Evolutionary conservation across 2,113 vertebrate genomes (phyloP).

Genomic region (Promerops cafer): DNA sequence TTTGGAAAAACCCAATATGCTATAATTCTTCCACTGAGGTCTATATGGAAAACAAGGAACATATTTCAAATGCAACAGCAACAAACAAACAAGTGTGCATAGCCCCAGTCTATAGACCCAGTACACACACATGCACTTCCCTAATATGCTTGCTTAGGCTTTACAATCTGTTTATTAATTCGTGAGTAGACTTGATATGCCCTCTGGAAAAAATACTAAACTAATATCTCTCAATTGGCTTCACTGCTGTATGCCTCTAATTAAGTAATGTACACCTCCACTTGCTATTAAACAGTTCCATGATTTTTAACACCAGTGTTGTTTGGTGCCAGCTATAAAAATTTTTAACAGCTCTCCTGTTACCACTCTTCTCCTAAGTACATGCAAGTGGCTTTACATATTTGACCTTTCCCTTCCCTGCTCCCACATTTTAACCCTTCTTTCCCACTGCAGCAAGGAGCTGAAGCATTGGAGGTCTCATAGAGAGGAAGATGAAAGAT

Average conservation of each 20-base stretch:
- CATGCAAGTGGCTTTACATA: constrained; percentile 42
- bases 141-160: constrained; percentile 54
- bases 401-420: constrained; percentile 27
- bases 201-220: constrained; percentile 58
- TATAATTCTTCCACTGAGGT: constrained; percentile 42
- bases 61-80: constrained; percentile 14
- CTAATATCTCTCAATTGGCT: constrained; percentile 51
- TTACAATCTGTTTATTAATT: constrained; percentile 67
- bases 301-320: constrained; percentile 49
- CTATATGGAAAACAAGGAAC: constrained; percentile 36
- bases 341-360: constrained; percentile 48
- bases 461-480: background rate
- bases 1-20: constrained; percentile 37
- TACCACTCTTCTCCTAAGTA: constrained; percentile 57
- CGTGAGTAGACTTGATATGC: constrained; percentile 53
- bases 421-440: constrained; percentile 29
- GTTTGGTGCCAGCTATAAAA: constrained; percentile 59
- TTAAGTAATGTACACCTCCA: constrained; percentile 59
- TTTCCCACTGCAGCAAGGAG: background rate
- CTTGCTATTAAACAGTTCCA: constrained; percentile 41
- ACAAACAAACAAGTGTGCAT: constrained; percentile 34
- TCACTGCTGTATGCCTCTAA: constrained; percentile 41
- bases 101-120: background rate
- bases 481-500: background rate
- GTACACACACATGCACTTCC: background rate